Percentiles rank a stretch among this genome's conserved stretches.
Evolutionary conservation across 2,113 vertebrate genomes (phyloP).

Genomic region (Myiagra hebetior): DNA sequence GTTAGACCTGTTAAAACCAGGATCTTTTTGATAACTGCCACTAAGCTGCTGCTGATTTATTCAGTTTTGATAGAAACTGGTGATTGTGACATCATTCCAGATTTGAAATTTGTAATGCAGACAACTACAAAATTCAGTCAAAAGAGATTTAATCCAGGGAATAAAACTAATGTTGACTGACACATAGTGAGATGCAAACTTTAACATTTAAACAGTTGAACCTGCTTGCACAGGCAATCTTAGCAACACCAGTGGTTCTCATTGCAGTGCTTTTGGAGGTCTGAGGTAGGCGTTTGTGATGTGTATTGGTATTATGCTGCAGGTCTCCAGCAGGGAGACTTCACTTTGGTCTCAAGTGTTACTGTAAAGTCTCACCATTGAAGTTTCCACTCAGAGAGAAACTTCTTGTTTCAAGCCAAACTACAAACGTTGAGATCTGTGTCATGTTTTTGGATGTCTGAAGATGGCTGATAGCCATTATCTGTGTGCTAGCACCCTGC

Average conservation of each 20-base stretch:
- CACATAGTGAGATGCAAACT: background rate
- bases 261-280: background rate
- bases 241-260: background rate
- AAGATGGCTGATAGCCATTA: background rate
- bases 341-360: background rate
- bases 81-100: background rate
- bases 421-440: background rate
- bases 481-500: background rate
- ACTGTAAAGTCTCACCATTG: background rate
- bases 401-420: background rate
- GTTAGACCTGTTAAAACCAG: background rate
- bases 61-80: background rate
- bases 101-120: background rate
- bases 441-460: background rate
- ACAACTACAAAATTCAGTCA: background rate
- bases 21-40: background rate
- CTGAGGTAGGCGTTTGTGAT: background rate
- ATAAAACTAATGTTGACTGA: background rate
- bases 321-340: background rate
- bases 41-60: background rate
- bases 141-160: background rate
- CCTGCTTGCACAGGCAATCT: background rate
- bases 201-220: background rate
- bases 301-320: background rate
- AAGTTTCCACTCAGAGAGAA: background rate